Evolutionary conservation across 2,113 vertebrate genomes (phyloP).

Genomic region (Procavia capensis): DNA sequence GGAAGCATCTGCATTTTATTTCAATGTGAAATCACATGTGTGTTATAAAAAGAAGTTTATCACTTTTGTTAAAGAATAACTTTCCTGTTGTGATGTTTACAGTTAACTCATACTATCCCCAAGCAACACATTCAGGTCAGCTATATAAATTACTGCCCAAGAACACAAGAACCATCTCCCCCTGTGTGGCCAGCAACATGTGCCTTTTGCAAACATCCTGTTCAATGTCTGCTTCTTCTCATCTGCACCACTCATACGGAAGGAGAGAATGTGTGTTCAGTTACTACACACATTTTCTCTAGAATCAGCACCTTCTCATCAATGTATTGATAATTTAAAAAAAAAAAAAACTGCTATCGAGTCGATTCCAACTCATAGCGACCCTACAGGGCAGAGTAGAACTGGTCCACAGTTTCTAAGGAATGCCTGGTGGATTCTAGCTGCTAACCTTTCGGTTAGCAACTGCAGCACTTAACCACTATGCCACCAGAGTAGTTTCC

Average conservation of each 20-base stretch:
- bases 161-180: not conserved
- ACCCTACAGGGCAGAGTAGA: too few species aligned
- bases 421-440: too few species aligned
- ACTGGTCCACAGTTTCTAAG: too few species aligned
- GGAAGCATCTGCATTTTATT: constrained; percentile 91
- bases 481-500: constrained; percentile 16
- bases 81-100: constrained; percentile 74
- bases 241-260: not conserved
- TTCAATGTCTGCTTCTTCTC: not conserved
- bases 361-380: too few species aligned
- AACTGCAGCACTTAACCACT: too few species aligned
- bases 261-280: not conserved
- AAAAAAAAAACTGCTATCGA: too few species aligned
- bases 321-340: constrained; percentile 35
- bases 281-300: not conserved
- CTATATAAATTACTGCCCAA: not conserved
- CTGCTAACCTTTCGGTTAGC: too few species aligned
- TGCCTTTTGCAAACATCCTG: not conserved
- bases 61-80: constrained; percentile 85
- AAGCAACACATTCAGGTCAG: not conserved
- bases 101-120: constrained; percentile 81
- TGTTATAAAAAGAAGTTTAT: constrained; percentile 89
- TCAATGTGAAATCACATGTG: constrained; percentile 88
- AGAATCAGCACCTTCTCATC: constrained; percentile 23
- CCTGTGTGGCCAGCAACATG: not conserved